Evolutionary conservation across 1,140 invertebrate genomes (phyloP), one percentile per base, ranked within the genome.

Genomic region (Micrasema longulum): DNA sequence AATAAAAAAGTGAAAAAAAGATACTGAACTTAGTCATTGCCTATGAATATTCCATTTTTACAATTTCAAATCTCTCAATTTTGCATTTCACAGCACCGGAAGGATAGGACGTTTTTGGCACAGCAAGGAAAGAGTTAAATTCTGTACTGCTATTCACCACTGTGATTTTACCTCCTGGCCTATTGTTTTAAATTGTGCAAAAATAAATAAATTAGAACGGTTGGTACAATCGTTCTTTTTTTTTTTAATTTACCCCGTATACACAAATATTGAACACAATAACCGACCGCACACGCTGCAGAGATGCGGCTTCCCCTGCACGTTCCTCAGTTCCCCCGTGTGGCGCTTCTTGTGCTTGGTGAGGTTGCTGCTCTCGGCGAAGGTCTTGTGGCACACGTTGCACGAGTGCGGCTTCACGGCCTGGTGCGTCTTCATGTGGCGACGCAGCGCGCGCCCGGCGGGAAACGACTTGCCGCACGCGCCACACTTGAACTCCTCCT

Each of bases 341-440:
- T 87, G 85, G 55, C 83, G 82, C 60, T 86, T 82, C 71, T 83
- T 81, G 68, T 87, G 85, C 72, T 84, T 83, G 41, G 79, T 84
- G 22, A 87, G 73, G 77, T 84, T 85, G 35, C 83, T 84, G 66
- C 81, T 83, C 67, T 85, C 84, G 3, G 83, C 81, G 79, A 88
- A 88, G 1, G 81, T 79, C 80, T 86, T 87, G 64, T 83, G 80
- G 72, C 86, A 87, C 38, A 82, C 78, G 71, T 83, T 79, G 69
- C 87, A 88, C 26, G 81, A 79, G 73, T 86, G 85, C 0, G 86
- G 81, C 71, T 83, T 84, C 12, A 36, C 64, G 23, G 79, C 78
- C 18, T 82, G 68, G 70, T 86, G 84, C 3, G 83, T 86, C 47
- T 82, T 83, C 43, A 83, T 50, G 76, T 87, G 85, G 4, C 84